Conservation (phyloP, 2,888 invertebrate species). For the Scelioninae gen. 1 region DNA sequence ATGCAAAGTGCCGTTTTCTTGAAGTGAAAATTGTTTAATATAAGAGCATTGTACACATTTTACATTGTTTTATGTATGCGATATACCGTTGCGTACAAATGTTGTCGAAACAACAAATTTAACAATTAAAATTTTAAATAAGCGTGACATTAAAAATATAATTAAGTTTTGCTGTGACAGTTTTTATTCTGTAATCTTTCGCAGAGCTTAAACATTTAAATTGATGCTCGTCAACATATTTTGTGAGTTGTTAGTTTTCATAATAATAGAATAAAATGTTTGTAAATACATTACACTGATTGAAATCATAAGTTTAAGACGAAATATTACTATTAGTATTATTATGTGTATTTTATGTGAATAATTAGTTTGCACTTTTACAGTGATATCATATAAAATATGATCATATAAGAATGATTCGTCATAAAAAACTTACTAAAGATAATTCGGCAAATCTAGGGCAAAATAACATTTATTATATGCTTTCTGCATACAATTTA, state of each 20-base stretch:
- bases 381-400: background rate
- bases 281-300: background rate
- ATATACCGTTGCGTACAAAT: conserved; percentile 4
- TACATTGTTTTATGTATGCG: background rate
- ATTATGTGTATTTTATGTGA: background rate
- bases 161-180: background rate
- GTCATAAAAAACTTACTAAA: no score
- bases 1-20: conserved; percentile 22
- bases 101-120: background rate
- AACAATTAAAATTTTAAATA: background rate
- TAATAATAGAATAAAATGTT: background rate
- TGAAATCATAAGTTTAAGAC: background rate
- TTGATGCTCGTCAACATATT: background rate
- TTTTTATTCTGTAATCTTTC: background rate
- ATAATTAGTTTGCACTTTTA: background rate
- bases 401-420: no score
- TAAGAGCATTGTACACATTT: conserved; percentile 17
- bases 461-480: no score
- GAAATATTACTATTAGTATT: background rate
- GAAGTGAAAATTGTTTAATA: conserved; percentile 38
- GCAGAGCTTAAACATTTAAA: background rate
- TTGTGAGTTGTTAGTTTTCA: background rate
- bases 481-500: no score
- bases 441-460: no score
- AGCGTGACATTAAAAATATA: background rate